phyloP scores from a whole-genome alignment of 2,888 invertebrate genomes.

The Capitulum mitella region DNA sequence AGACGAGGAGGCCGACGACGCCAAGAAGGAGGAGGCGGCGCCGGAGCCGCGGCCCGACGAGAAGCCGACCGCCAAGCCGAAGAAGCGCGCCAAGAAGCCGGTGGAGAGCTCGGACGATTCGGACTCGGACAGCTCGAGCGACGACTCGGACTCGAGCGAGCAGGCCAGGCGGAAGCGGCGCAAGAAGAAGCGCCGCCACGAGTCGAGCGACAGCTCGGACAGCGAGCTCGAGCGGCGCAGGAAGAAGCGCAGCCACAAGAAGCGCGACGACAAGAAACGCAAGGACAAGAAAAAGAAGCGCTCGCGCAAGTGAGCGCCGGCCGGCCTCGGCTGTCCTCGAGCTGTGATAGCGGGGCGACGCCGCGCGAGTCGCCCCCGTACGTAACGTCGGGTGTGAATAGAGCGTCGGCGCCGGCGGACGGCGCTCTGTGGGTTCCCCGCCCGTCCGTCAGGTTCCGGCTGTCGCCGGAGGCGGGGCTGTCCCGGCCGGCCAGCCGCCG shows the following conservation, averaged over 20 bases:
- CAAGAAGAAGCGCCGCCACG: background rate
- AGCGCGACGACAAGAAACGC: conserved; percentile 18
- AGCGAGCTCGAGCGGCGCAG: background rate
- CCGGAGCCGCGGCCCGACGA: background rate
- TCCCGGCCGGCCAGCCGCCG: no score
- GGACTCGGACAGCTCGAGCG: conserved; percentile 1
- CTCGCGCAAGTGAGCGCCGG: conserved; percentile 5
- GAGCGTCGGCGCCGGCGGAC: background rate
- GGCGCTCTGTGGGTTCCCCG: background rate
- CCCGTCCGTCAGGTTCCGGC: no score
- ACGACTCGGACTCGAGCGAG: conserved; percentile 1
- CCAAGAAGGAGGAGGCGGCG: background rate
- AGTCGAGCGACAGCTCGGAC: background rate
- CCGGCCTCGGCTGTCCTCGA: background rate
- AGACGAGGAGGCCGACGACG: background rate
- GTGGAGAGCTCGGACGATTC: conserved; percentile 15
- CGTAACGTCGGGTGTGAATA: no score
- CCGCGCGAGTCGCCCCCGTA: no score
- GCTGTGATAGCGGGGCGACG: conserved; percentile 18
- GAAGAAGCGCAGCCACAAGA: conserved; percentile 7
- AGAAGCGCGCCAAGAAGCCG: background rate
- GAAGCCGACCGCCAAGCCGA: background rate
- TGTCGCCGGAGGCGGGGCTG: no score
- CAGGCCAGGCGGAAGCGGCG: background rate
- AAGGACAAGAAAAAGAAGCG: conserved; percentile 25